Conservation (phyloP, 2,797 vertebrate genomes). For the Acomys russatus region DNA sequence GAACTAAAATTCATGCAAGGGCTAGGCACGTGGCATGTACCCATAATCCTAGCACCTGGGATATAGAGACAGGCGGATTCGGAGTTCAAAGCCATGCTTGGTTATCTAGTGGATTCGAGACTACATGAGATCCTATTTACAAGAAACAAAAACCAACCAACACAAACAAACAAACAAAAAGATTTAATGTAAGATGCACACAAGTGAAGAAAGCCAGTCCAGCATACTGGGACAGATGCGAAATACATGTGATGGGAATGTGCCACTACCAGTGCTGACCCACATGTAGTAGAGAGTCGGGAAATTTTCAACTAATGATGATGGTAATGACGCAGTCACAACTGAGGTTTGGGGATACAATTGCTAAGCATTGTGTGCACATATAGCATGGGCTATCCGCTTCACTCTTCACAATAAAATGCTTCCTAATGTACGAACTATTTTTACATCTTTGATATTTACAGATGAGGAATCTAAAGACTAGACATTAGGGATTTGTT, state of each 20-base stretch:
- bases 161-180: neutral
- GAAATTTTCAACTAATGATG: neutral
- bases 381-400: neutral
- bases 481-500: constrained; percentile 28
- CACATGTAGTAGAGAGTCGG: neutral
- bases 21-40: neutral
- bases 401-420: constrained; percentile 6
- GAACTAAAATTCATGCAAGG: constrained; percentile 24
- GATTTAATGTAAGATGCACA: constrained; percentile 11
- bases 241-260: neutral
- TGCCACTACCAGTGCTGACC: neutral
- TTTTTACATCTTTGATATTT: constrained; percentile 46
- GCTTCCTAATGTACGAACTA: neutral
- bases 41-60: neutral
- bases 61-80: neutral
- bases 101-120: neutral
- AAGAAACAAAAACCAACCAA: neutral
- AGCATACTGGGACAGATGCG: neutral
- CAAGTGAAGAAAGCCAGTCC: neutral
- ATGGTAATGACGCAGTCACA: neutral
- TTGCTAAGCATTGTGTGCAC: neutral
- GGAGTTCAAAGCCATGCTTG: neutral
- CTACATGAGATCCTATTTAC: neutral
- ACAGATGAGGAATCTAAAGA: constrained; percentile 36
- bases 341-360: neutral